phyloP scores from a whole-genome alignment of 1,140 invertebrate genomes.

The Proctacanthus coquilletti region DNA sequence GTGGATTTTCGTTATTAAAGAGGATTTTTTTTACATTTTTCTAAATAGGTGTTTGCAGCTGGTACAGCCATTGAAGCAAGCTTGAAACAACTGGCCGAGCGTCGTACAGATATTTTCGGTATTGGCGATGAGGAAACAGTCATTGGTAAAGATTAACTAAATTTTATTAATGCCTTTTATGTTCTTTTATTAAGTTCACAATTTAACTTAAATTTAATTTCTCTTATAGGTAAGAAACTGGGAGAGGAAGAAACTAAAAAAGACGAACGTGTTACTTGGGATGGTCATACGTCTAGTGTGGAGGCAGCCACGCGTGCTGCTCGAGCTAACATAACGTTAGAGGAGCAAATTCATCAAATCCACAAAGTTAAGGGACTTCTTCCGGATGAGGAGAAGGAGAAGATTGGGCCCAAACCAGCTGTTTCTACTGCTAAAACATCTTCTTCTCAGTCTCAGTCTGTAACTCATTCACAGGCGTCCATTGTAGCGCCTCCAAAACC shows the following conservation, averaged over 20 bases:
- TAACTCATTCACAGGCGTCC: constrained; percentile 11
- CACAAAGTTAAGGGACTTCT: constrained; percentile 84
- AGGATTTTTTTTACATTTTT: neutral
- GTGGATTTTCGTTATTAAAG: constrained; percentile 16
- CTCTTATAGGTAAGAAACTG: constrained; percentile 59
- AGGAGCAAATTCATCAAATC: constrained; percentile 95
- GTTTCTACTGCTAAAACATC: constrained; percentile 21
- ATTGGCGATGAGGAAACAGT: constrained; percentile 95
- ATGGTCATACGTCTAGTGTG: constrained; percentile 91
- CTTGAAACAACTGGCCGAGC: constrained; percentile 88
- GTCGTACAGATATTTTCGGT: constrained; percentile 99
- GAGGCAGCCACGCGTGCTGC: constrained; percentile 84
- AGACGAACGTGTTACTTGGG: constrained; percentile 91
- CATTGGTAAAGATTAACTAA: constrained; percentile 49
- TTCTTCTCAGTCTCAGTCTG: constrained; percentile 15
- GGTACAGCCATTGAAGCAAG: constrained; percentile 89
- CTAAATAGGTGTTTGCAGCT: constrained; percentile 58
- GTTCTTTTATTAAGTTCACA: neutral
- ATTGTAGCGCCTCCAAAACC: constrained; percentile 13
- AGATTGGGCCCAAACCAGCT: constrained; percentile 69
- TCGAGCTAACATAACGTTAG: constrained; percentile 86
- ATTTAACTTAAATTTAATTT: too few species aligned
- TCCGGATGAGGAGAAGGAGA: constrained; percentile 88
- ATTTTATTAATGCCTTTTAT: too few species aligned
- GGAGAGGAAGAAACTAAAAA: constrained; percentile 85